phyloP scores from a whole-genome alignment of 2,888 invertebrate genomes.

The Acronicta alni region DNA sequence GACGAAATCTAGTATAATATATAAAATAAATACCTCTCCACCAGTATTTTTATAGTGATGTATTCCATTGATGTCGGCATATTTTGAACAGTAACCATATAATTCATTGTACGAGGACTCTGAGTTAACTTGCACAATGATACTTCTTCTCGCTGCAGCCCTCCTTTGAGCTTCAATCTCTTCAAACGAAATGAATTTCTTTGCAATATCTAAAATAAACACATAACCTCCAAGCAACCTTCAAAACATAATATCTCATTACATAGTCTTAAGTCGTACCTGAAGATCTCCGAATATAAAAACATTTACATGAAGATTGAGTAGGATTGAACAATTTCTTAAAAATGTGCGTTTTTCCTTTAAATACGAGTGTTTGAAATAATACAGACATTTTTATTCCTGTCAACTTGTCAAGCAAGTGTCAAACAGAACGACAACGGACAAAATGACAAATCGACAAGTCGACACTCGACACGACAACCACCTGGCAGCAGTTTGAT shows the following conservation, averaged over 20 bases:
- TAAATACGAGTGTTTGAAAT: constrained; percentile 75
- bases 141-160: constrained; percentile 91
- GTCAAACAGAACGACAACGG: too few species aligned
- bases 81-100: constrained; percentile 91
- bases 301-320: constrained; percentile 68
- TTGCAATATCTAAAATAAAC: constrained; percentile 73
- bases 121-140: constrained; percentile 94
- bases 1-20: too few species aligned
- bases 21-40: constrained; percentile 76
- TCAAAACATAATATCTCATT: constrained; percentile 48
- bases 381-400: constrained; percentile 78
- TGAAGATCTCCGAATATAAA: constrained; percentile 72
- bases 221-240: constrained; percentile 79
- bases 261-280: constrained; percentile 63
- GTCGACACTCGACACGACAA: too few species aligned
- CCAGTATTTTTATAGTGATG: constrained; percentile 90
- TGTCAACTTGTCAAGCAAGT: constrained; percentile 25
- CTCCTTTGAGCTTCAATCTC: constrained; percentile 90
- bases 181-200: constrained; percentile 85
- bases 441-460: too few species aligned
- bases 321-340: constrained; percentile 69
- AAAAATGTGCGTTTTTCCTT: constrained; percentile 70
- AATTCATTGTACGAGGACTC: constrained; percentile 91
- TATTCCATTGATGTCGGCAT: constrained; percentile 90
- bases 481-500: too few species aligned